Evolutionary conservation across 23 tunicate genomes (phyloP).

Genomic region (Clavelina lepadiformis): DNA sequence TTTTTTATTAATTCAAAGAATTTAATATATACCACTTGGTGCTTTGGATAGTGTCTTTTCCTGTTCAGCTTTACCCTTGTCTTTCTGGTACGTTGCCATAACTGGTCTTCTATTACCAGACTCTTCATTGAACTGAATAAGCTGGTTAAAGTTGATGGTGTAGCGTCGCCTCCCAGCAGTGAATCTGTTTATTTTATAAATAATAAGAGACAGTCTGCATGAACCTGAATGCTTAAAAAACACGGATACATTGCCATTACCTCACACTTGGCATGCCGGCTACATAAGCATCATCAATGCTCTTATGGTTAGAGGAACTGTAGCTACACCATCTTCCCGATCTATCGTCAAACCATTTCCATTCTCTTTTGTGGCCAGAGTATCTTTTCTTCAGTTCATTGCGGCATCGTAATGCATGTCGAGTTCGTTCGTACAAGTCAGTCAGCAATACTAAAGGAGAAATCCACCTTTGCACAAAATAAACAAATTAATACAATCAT

Average conservation of each 20-base stretch:
- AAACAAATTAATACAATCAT: neutral
- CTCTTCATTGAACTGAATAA: constrained; percentile 94
- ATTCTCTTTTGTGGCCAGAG: constrained; percentile 36
- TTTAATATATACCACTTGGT: neutral
- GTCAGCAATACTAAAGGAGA: constrained; percentile 62
- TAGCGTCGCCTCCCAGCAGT: constrained; percentile 89
- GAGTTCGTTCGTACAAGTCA: constrained; percentile 77
- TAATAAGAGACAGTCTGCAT: no score
- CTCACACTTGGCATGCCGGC: constrained; percentile 62
- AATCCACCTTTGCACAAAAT: constrained; percentile 57
- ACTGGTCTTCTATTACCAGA: constrained; percentile 89
- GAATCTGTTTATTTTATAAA: constrained; percentile 59
- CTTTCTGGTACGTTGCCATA: constrained; percentile 60
- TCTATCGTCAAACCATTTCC: constrained; percentile 99
- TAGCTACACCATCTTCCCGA: constrained; percentile 86
- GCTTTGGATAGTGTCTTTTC: neutral
- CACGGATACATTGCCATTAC: no score
- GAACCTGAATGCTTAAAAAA: no score
- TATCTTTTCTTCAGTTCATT: constrained; percentile 12
- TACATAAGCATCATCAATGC: constrained; percentile 76
- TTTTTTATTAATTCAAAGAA: neutral
- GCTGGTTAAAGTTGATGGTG: constrained; percentile 70
- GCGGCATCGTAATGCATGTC: constrained; percentile 48
- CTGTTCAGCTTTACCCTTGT: neutral
- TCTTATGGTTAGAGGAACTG: constrained; percentile 73